Evolutionary conservation across 2,113 vertebrate genomes (phyloP).

Genomic region (Catharus bicknelli): DNA sequence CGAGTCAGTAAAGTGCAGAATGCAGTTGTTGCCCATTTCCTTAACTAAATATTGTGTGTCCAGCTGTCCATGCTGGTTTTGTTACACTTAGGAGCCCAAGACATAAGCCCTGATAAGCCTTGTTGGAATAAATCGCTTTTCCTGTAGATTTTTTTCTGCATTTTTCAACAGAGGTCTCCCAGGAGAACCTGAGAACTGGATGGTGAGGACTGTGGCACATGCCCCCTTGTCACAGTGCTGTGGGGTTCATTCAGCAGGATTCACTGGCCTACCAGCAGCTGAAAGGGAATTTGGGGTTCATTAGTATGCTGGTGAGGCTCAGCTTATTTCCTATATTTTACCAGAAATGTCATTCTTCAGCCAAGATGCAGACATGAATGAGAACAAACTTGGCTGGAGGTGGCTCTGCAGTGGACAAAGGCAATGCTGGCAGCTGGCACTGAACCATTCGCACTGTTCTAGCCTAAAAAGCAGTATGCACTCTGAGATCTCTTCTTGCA

Average conservation of each 20-base stretch:
- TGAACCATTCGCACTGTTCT: not conserved
- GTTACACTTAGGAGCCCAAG: not conserved
- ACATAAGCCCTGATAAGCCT: not conserved
- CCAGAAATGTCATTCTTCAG: slow-evolving; percentile 12
- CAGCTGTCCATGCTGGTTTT: not conserved
- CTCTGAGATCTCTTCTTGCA: not conserved
- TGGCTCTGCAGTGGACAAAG: not conserved
- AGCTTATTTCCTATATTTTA: not conserved
- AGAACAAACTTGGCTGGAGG: slow-evolving; percentile 20
- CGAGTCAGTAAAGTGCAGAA: not conserved
- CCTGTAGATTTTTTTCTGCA: not conserved
- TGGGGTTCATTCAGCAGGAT: not conserved
- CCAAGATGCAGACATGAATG: slow-evolving; percentile 2
- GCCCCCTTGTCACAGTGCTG: not conserved
- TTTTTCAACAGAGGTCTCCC: not conserved
- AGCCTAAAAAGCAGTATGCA: not conserved
- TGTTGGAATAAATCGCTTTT: not conserved
- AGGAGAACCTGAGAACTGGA: not conserved
- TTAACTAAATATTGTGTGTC: not conserved
- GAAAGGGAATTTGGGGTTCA: not conserved
- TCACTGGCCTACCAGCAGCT: not conserved
- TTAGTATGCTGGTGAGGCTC: not conserved
- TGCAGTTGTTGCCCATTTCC: not conserved
- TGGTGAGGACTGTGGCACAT: not conserved
- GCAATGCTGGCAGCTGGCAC: not conserved